Base-by-base conservation (phyloP, 2,113 vertebrate genomes). In the Charadrius vociferus region DNA sequence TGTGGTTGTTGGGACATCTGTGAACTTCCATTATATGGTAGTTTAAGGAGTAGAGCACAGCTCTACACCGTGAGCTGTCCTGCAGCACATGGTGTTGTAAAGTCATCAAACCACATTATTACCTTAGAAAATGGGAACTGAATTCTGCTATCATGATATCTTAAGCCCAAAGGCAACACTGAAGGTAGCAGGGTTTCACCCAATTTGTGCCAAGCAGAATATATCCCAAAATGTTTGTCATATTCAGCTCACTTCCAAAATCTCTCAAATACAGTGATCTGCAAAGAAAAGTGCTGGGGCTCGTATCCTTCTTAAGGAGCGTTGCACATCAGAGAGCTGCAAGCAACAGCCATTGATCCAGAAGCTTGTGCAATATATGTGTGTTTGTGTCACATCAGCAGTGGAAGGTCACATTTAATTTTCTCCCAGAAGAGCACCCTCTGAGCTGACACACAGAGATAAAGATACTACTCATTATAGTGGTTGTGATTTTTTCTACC, bases 401-500 rank as follows among this genome's bases (percentile, higher is more conserved):
- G 58, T 3, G 0, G 78, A 95, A 96, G 91, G 95, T 95, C 96
- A 93, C 71, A 61, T 91, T 91, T 97, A 95, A 93, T 96, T 93
- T 96, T 95, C 83, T 80, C 81, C 88, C 78, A 70, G 49, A 91
- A 93, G 62, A 93, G 74, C 74, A 84, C 49, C 88, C 84, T 86
- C 93, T 87, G 88, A 95, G 91, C 90, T 92, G 93, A 95, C 85
- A 77, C 71, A 62, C 1, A 9, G 77, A 88, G 88, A 95, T 96
- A 94, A 95, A 97, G 94, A 92, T 88, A 70, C 85, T 71, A 80
- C 86, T 96, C 83, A 93, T 96, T 95, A 96, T 8, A 50, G 79
- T 3, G 53, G 82, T 12, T 95, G 90, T 92, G 91, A 95, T 96
- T 97, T 97, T 97, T 95, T 93, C 90, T 86, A 93, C 92, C 56